Base-by-base conservation (phyloP, 2,888 invertebrate genomes). In the Drosophila testacea region DNA sequence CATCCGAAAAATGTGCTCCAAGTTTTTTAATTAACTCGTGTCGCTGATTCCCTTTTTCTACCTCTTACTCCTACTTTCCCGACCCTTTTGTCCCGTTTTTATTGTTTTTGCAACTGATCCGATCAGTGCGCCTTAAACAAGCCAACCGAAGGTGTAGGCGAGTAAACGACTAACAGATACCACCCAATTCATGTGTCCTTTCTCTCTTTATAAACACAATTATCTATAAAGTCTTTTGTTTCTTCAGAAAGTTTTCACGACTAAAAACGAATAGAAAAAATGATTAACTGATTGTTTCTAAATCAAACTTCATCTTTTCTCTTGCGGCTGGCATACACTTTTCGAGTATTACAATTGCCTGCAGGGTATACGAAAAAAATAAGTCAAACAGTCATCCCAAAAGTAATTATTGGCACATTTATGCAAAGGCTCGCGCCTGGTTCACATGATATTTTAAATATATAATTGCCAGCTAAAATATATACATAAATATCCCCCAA, bases 331-430 rank as follows among this genome's bases (percentile, higher is more conserved):
- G 13, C 39, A 59, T 39, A 41, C 48, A 47, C 39, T 22, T 34
- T 1, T n/a, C 2, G 22, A 2, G 4, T 1, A 7, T 4, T 9
- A 3, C 1, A 22, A 27, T 50, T 42, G 11, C 9, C 27, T 28
- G n/a, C 34, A 50, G 34, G 16, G 55, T 47, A 34, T 48, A 11
- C 34, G 22, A 27, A 52, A 56, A 56, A 63, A 42, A 30, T 46
- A 59, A 56, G 56, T 75, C 73, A 70, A 77, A 69, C 73, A 79
- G 64, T 61, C 64, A 60, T 70, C 42, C 66, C 81, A 34, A 83
- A 85, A 78, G 81, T 84, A 85, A 84, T 84, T 84, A 84, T 84
- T 85, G 83, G 83, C 85, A 83, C 85, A 85, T 85, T 84, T 84
- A 84, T 85, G 83, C 85, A 83, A 64, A 59, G 76, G 70, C 85